Evolutionary conservation across 2,797 vertebrate species (phyloP).

Genomic region (Megaceryle alcyon): DNA sequence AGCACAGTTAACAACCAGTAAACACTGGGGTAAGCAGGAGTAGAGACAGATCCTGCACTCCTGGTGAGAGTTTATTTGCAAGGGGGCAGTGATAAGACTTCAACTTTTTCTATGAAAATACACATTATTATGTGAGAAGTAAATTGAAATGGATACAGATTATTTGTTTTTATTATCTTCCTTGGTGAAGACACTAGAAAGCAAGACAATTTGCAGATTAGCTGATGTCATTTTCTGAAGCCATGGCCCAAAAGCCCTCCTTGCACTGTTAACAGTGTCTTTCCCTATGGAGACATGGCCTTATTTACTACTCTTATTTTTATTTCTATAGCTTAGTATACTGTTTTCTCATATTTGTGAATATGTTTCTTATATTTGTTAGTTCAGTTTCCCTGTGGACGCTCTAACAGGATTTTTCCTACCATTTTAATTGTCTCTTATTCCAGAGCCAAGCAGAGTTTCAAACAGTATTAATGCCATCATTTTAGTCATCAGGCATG

Average conservation of each 20-base stretch:
- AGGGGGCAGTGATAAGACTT: neutral
- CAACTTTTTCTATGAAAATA: neutral
- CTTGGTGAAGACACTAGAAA: neutral
- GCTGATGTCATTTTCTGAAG: neutral
- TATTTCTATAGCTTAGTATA: neutral
- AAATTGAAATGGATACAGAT: neutral
- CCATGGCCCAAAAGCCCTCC: neutral
- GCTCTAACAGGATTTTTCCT: conserved; percentile 13
- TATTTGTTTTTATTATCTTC: neutral
- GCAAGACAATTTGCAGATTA: neutral
- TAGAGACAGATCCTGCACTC: neutral
- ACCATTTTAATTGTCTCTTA: neutral
- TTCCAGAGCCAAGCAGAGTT: conserved; percentile 16
- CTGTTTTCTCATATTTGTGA: neutral
- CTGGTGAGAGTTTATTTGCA: neutral
- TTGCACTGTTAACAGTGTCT: neutral
- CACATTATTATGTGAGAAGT: neutral
- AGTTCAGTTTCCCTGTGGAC: neutral
- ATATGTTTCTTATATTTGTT: conserved; percentile 3
- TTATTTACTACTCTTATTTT: neutral
- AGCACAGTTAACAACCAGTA: neutral
- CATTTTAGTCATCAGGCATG: conserved; percentile 7
- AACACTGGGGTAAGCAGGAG: neutral
- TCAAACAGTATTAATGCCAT: neutral
- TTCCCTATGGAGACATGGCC: neutral